Base-by-base conservation (phyloP, 1,140 invertebrate genomes). In the Dufourea novaeangliae region DNA sequence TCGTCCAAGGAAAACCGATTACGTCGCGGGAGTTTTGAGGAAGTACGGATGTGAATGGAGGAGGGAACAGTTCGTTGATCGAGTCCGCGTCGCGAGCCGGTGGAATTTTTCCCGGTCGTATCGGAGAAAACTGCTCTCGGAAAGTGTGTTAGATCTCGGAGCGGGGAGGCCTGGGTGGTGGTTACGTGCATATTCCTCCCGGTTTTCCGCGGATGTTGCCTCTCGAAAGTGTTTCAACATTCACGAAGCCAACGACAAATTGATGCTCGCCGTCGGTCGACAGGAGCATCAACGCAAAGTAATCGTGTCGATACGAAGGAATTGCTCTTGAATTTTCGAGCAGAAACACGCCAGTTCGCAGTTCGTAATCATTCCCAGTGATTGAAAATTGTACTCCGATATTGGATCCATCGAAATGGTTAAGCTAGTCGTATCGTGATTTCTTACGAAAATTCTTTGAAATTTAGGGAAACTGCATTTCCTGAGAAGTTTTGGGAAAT, bases 61-160 rank as follows among this genome's bases (percentile, higher is more conserved):
- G n/a, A n/a, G n/a, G n/a, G 37, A 50, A 72, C 20, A n/a, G 71
- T 27, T 11, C 29, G 34, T 41, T 25, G 34, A 54, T 66, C 37
- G 27, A 61, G 56, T 61, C 46, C 54, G n/a, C n/a, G n/a, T n/a
- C 54, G 20, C 22, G 50, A 39, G 17, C 32, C 37, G 52, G 39
- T n/a, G 22, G 52, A 27, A 61, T 71, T 71, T 61, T 44, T 61
- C 56, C 22, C 29, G 52, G 59, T 70, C 54, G 20, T 3, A 12
- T 17, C 32, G 29, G 54, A 71, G 69, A 71, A 71, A 71, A 71
- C 54, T 17, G 4, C 8, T 46, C n/a, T n/a, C n/a, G n/a, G 37
- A 37, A 61, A 71, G 54, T 61, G 56, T 71, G 69, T 61, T 61
- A 61, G 37, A 44, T 44, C 54, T 71, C 54, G 34, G n/a, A 17